Percentiles rank a stretch among this genome's conserved stretches.
These are phyloP conservation scores for Antrozous pallidus DNA, from an alignment of 2,797 vertebrate species.

Conservation along the genomic window DNA sequence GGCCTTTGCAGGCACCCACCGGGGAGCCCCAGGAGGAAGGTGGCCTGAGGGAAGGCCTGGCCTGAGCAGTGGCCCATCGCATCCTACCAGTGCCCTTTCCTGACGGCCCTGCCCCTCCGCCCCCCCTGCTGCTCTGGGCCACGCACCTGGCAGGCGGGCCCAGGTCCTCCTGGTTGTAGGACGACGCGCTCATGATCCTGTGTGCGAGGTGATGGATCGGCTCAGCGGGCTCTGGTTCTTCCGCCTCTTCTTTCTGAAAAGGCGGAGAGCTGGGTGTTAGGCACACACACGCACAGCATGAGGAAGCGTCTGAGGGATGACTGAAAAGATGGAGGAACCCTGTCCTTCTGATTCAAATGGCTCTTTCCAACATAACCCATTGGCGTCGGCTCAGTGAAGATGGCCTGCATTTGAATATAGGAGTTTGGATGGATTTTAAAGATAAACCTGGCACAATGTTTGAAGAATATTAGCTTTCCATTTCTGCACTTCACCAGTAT, in stretches of 20 bases:
- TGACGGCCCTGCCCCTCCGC: too few species aligned
- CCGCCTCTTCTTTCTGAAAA: constrained; percentile 63
- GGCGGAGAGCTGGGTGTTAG: constrained; percentile 9
- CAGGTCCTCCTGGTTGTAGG: constrained; percentile 71
- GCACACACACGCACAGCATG: too few species aligned
- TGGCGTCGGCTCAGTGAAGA: background rate
- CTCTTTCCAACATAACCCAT: background rate
- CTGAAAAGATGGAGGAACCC: background rate
- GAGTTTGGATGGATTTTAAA: background rate
- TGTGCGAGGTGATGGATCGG: constrained; percentile 63
- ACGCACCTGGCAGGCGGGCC: constrained; percentile 47
- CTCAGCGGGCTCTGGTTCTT: too few species aligned
- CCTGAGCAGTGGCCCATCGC: too few species aligned
- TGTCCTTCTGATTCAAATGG: background rate
- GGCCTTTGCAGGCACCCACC: background rate
- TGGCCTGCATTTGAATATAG: background rate
- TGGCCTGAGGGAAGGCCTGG: background rate
- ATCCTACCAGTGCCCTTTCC: too few species aligned
- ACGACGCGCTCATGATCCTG: constrained; percentile 73
- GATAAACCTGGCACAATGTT: background rate
- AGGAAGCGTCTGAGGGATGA: too few species aligned
- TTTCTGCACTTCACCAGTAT: background rate
- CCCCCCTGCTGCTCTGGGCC: background rate
- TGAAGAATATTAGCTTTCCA: background rate
- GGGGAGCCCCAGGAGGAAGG: background rate